Evolutionary conservation across 2,797 vertebrate genomes (phyloP).

Genomic region (Psittacula echo): DNA sequence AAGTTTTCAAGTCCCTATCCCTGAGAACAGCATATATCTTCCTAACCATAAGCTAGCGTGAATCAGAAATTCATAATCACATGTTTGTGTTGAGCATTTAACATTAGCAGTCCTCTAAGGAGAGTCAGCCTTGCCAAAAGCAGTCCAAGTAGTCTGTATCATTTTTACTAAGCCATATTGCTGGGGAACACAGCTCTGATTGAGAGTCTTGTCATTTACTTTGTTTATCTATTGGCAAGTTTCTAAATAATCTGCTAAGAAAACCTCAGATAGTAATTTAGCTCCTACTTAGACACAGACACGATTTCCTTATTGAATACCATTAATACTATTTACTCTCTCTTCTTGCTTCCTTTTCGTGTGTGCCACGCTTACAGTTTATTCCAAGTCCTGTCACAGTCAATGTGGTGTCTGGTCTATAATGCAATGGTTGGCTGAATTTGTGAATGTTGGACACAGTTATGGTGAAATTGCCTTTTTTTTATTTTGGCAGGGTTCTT

Average conservation of each 20-base stretch:
- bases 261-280: conserved; percentile 46
- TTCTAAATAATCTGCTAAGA: conserved; percentile 51
- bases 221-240: conserved; percentile 61
- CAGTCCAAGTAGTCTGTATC: neutral
- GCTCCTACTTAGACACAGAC: conserved; percentile 50
- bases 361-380: neutral
- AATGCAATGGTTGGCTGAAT: neutral
- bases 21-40: neutral
- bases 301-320: conserved; percentile 38
- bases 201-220: conserved; percentile 44
- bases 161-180: conserved; percentile 38
- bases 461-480: neutral
- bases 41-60: neutral
- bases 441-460: neutral
- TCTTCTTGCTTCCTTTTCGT: neutral
- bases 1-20: neutral
- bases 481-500: neutral
- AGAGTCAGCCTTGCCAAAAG: conserved; percentile 7
- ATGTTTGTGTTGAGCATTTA: neutral
- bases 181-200: conserved; percentile 31
- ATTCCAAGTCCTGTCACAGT: neutral
- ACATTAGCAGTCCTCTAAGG: neutral
- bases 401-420: neutral
- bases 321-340: conserved; percentile 42
- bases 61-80: neutral